Conservation (phyloP, 2,113 vertebrate species). For the Catharus bicknelli region DNA sequence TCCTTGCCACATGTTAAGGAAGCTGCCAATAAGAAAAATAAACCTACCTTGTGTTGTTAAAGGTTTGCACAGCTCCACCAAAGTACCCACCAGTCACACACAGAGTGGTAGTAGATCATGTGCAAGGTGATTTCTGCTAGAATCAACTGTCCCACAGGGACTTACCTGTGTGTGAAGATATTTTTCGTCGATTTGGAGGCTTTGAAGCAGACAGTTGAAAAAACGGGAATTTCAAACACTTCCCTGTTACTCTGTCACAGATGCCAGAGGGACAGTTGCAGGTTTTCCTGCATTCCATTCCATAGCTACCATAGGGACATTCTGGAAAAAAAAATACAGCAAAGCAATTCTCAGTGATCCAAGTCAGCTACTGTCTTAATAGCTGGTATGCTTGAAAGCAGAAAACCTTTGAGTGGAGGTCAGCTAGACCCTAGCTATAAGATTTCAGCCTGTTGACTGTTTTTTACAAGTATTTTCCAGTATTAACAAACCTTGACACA, state of each 20-base stretch:
- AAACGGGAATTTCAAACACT: slow-evolving; percentile 89
- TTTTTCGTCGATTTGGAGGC: slow-evolving; percentile 73
- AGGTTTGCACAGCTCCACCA: neutral
- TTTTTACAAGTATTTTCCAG: neutral
- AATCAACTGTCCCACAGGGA: neutral
- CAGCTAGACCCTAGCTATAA: neutral
- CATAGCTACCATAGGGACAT: slow-evolving; percentile 91
- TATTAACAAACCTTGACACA: neutral
- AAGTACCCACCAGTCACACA: neutral
- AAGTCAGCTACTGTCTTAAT: neutral
- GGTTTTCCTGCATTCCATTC: slow-evolving; percentile 87
- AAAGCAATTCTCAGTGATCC: neutral
- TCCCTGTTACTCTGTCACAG: slow-evolving; percentile 91
- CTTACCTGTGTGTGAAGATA: slow-evolving; percentile 80
- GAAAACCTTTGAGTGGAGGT: neutral
- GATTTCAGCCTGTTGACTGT: neutral
- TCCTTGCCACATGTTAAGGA: neutral
- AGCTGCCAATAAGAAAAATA: neutral
- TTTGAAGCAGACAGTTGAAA: slow-evolving; percentile 80
- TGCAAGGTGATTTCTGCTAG: neutral
- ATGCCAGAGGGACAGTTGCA: slow-evolving; percentile 91
- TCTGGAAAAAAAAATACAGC: slow-evolving; percentile 71
- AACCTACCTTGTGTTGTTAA: fast-evolving
- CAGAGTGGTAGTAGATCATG: fast-evolving
- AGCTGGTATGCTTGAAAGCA: neutral